A percentile compares a stretch with the other conserved stretches of the same genome.
Conservation (phyloP, 2,113 vertebrate species). For the Varanus salvator region DNA sequence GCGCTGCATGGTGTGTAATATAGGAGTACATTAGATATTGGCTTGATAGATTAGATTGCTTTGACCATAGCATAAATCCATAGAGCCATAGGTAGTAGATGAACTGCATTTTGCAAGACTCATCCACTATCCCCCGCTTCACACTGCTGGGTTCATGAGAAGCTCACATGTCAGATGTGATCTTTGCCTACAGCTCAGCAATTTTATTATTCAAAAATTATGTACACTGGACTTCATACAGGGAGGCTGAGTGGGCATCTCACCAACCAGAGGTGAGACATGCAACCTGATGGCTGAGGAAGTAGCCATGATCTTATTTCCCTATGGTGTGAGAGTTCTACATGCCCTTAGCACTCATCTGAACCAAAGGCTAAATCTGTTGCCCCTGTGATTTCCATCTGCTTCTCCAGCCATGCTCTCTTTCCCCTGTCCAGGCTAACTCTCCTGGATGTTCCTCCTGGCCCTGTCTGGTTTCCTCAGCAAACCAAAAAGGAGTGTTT, state of each 20-base stretch:
- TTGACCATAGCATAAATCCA: not conserved
- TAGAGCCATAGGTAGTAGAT: not conserved
- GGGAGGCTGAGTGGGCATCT: no score
- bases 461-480: no score
- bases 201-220: not conserved
- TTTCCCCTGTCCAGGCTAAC: no score
- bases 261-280: not conserved
- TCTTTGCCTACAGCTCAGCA: not conserved
- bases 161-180: not conserved
- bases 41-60: rapidly evolving
- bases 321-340: not conserved
- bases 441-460: no score
- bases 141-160: not conserved
- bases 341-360: not conserved
- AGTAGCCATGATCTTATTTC: not conserved
- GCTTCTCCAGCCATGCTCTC: no score
- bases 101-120: not conserved
- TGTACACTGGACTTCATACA: not conserved
- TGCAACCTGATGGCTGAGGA: not conserved
- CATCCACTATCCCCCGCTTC: not conserved
- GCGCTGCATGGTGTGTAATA: not conserved
- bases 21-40: not conserved
- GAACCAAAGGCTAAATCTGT: not conserved
- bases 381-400: no score
- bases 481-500: no score